Evolutionary conservation across 2,797 vertebrate species (phyloP), one percentile per base, ranked within the genome.

Genomic region (Melopsittacus undulatus): DNA sequence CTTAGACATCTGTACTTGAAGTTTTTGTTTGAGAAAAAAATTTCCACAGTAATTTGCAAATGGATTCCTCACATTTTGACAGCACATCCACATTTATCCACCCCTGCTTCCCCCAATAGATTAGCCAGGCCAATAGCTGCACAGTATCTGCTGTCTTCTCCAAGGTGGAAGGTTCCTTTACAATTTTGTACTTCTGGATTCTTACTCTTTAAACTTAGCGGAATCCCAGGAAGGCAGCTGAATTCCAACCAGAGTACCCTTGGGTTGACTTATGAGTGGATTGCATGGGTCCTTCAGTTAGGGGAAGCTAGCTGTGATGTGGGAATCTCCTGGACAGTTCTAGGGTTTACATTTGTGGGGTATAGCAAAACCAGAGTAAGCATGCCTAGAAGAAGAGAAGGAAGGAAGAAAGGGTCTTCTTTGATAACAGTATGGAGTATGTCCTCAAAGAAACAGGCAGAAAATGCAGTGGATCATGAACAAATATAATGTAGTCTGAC

Each of bases 31-130:
- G 84, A 91, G 70, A 87, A 91, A 88, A 87, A 88, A 83, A 92
- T 83, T 89, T 96, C 87, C 79, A 90, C 78, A 95, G 89, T 83
- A 95, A 95, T 91, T 87, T 95, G 90, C 87, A 96, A 94, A 96
- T 92, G 89, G 93, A 87, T 94, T 96, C 93, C 79, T 96, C 92
- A 86, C 90, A 87, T 87, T 95, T 91, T 92, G 86, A 93, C 86
- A 94, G 76, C 70, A 45, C 63, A 89, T 89, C 66, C 87, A 81
- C 75, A 46, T 91, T 87, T 92, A 89, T 89, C 92, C 73, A 91
- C 23, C 63, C 74, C 56, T 89, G 57, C 52, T 79, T 89, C 66
- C 54, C 93, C 51, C 2, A 1, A 24, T 7, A 95, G 78, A 92
- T 93, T 77, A 87, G 72, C 86, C 86, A 93, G 75, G 63, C 89